Evolutionary conservation across 1,140 invertebrate genomes (phyloP).

Genomic region (Paralvinella palmiformis): DNA sequence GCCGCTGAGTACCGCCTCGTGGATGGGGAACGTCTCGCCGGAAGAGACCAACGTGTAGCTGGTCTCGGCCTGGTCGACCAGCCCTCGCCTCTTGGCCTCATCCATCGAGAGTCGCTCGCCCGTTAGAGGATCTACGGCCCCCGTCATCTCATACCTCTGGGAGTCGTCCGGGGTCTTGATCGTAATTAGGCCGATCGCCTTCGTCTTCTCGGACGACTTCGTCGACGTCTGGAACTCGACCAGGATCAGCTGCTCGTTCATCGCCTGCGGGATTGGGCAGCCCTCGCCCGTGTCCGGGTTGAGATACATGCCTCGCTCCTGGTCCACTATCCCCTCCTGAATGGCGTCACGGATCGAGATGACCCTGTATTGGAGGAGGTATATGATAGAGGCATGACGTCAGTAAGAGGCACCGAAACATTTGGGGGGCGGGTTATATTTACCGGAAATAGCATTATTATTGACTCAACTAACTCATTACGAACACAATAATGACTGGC

Average conservation of each 20-base stretch:
- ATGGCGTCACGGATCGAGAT: slow-evolving; percentile 13
- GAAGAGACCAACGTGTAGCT: background rate
- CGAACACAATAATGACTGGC: no score
- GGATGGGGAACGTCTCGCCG: slow-evolving; percentile 8
- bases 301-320: slow-evolving; percentile 3
- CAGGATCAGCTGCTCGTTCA: slow-evolving; percentile 10
- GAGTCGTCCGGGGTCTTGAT: slow-evolving; percentile 12
- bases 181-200: slow-evolving; percentile 14
- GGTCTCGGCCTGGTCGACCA: background rate
- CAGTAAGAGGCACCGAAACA: no score
- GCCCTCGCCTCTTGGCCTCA: background rate
- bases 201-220: slow-evolving; percentile 10
- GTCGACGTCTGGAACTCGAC: slow-evolving; percentile 15
- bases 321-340: slow-evolving; percentile 9
- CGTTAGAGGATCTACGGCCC: slow-evolving; percentile 6
- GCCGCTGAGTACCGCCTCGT: slow-evolving; percentile 3
- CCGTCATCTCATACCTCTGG: slow-evolving; percentile 7
- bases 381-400: no score
- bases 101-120: slow-evolving; percentile 9
- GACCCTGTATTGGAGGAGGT: no score
- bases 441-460: no score
- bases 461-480: no score
- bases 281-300: slow-evolving; percentile 17
- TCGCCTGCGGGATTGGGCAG: slow-evolving; percentile 10
- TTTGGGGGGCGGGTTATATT: no score